Conservation (phyloP, 2,113 vertebrate species). For the Mesoclemmys tuberculata region DNA sequence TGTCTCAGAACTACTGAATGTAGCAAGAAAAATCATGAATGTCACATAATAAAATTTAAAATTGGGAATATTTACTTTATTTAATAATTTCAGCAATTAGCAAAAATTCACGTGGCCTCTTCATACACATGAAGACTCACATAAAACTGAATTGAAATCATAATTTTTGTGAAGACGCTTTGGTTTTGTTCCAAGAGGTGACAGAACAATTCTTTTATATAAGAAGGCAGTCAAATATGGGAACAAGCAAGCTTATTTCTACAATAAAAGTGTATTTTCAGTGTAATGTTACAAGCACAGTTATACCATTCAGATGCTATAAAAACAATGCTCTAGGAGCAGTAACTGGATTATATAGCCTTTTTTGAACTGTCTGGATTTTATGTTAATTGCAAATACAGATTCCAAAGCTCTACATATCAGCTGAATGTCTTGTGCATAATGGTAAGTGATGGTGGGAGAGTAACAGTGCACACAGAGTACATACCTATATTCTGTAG, state of each 20-base stretch:
- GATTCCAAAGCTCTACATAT: not conserved
- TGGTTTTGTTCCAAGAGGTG: not conserved
- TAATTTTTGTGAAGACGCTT: not conserved
- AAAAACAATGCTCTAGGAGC: not conserved
- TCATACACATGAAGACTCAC: not conserved
- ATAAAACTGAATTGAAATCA: not conserved
- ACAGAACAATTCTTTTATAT: not conserved
- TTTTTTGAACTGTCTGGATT: rapidly evolving
- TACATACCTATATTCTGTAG: conserved; percentile 79
- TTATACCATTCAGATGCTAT: rapidly evolving
- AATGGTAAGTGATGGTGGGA: not conserved
- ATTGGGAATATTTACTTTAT: not conserved
- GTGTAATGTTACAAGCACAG: not conserved
- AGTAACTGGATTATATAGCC: not conserved
- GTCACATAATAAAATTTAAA: not conserved
- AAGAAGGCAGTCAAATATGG: not conserved
- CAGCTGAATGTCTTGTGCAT: not conserved
- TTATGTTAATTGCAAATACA: rapidly evolving
- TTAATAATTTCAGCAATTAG: not conserved
- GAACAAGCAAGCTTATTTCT: not conserved
- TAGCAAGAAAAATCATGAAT: not conserved
- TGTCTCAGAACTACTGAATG: not conserved
- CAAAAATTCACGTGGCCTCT: not conserved
- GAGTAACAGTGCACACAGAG: not conserved
- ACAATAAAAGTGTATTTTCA: rapidly evolving